A percentile compares a stretch with the other conserved stretches of the same genome.
Evolutionary conservation across 2,113 vertebrate genomes (phyloP).

Genomic region (Nyctibius bracteatus): DNA sequence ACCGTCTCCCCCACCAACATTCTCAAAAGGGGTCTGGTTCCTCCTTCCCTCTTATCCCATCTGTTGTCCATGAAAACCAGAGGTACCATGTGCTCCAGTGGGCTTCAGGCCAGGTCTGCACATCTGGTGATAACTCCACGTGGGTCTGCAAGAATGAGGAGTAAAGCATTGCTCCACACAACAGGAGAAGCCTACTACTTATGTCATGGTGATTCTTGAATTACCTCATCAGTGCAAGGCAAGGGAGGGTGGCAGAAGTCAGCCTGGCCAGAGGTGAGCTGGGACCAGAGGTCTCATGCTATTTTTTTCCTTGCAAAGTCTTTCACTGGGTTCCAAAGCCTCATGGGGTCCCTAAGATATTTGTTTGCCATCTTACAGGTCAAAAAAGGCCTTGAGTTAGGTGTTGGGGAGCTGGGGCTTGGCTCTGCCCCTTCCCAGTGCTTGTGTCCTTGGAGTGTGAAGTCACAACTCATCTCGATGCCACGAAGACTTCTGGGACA

Average conservation of each 20-base stretch:
- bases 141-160: neutral
- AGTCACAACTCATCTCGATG: neutral
- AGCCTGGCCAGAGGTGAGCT: neutral
- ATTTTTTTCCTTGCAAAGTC: neutral
- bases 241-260: neutral
- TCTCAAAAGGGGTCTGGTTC: neutral
- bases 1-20: neutral
- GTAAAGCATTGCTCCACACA: neutral
- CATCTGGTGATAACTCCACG: neutral
- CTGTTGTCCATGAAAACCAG: neutral
- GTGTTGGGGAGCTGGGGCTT: neutral
- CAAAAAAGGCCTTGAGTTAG: neutral
- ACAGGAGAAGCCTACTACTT: neutral
- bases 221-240: neutral
- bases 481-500: neutral
- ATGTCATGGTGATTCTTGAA: neutral
- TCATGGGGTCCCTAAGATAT: neutral
- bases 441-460: neutral
- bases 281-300: neutral
- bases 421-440: neutral
- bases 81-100: neutral
- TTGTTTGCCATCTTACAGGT: neutral
- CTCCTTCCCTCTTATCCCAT: neutral
- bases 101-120: neutral
- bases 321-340: neutral